Base-by-base conservation (phyloP, 1,140 invertebrate genomes). In the Cyrtorhinus lividipennis region DNA sequence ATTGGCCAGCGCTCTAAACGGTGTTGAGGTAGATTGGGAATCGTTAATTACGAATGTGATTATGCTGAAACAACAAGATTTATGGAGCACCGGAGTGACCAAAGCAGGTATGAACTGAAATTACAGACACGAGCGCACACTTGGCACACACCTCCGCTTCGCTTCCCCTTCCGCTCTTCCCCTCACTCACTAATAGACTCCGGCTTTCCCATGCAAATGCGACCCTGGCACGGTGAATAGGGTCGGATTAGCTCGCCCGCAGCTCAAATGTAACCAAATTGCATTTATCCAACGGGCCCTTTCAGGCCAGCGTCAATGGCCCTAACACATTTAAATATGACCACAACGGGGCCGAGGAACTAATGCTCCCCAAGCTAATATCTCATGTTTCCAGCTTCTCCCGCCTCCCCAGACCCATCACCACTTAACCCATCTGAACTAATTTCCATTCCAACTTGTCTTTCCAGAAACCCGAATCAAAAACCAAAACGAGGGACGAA, bases 291-390 rank as follows among this genome's bases (percentile, higher is more conserved):
- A 53, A 53, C 48, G 48, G 48, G 48, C 48, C 48, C 48, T 53
- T 53, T 53, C 48, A 53, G 48, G 12, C 8, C 10, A 53, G 48
- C 48, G 48, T 53, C 48, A 53, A 53, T 53, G 48, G 48, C 48
- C 48, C 48, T 53, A 53, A 53, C 48, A 53, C 48, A 53, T 53
- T 53, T 53, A 53, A 53, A 53, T 53, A 53, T 53, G 48, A 53
- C 48, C 48, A 22, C 48, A 53, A 53, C 20, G 20, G 48, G 30
- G 48, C 48, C 48, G 3, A 22, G 48, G 48, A 53, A 10, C 48
- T 53, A 53, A 53, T 53, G 48, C 48, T 53, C 18, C 48, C 20
- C 48, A 20, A 53, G 48, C 48, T 53, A 53, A 53, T 53, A 53
- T 53, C 48, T 53, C 48, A 53, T 53, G 48, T 53, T 53, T 53